phyloP scores from a whole-genome alignment of 2,888 invertebrate genomes.

The Dione juno region DNA sequence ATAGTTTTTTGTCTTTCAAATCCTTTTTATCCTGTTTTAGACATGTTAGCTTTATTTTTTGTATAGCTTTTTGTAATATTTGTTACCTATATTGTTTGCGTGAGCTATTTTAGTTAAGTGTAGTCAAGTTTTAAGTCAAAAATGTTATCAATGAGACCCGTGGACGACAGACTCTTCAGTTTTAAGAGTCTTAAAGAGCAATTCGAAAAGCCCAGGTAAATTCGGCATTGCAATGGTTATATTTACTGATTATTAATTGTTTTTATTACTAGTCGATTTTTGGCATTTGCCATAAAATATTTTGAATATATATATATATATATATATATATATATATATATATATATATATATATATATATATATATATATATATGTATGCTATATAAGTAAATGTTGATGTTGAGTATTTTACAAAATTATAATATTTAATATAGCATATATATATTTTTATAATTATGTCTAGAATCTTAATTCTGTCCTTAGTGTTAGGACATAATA shows the following conservation, averaged over 20 bases:
- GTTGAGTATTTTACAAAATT: too few species aligned
- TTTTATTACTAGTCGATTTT: neutral
- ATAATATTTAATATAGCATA: too few species aligned
- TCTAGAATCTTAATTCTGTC: too few species aligned
- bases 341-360: too few species aligned
- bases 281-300: too few species aligned
- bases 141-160: constrained; percentile 67
- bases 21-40: constrained; percentile 17
- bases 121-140: constrained; percentile 47
- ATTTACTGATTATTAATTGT: neutral
- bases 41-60: constrained; percentile 24
- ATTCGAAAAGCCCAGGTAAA: constrained; percentile 74
- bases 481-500: too few species aligned
- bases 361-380: too few species aligned
- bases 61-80: constrained; percentile 22
- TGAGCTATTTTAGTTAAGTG: constrained; percentile 43
- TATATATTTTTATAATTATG: too few species aligned
- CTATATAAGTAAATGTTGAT: too few species aligned
- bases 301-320: too few species aligned
- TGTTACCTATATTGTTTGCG: constrained; percentile 21
- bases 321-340: too few species aligned
- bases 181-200: constrained; percentile 73
- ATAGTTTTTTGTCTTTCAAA: constrained; percentile 5
- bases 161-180: constrained; percentile 69
- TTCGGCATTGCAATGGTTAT: neutral